phyloP scores from a whole-genome alignment of 2,888 invertebrate species.

The Odontomyia ornata region DNA sequence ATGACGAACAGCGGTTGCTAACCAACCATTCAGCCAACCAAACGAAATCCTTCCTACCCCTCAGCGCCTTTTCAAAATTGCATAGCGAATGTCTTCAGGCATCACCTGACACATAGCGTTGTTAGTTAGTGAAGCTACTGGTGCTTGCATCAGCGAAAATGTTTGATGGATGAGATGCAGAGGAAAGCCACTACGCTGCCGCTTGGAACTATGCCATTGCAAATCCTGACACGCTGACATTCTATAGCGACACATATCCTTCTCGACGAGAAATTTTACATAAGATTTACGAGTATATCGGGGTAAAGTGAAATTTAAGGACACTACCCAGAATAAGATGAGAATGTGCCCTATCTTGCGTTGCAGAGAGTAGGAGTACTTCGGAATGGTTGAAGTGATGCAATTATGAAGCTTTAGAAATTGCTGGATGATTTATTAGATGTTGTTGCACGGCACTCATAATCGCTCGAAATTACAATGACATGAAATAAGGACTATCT shows the following conservation, averaged over 20 bases:
- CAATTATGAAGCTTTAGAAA: neutral
- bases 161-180: slow-evolving; percentile 41
- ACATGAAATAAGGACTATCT: too few species aligned
- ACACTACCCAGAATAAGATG: slow-evolving; percentile 19
- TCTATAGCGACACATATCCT: slow-evolving; percentile 23
- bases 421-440: slow-evolving; percentile 11
- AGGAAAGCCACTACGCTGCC: slow-evolving; percentile 21
- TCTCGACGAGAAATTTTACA: slow-evolving; percentile 14
- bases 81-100: slow-evolving; percentile 17
- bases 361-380: neutral
- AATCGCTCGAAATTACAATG: neutral
- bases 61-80: neutral
- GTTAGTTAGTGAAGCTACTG: neutral
- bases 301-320: slow-evolving; percentile 7
- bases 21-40: neutral
- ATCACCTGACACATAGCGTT: neutral
- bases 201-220: slow-evolving; percentile 20
- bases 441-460: neutral
- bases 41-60: too few species aligned
- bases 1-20: slow-evolving; percentile 15
- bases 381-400: neutral
- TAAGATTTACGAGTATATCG: slow-evolving; percentile 28
- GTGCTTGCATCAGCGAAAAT: slow-evolving; percentile 28
- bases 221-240: slow-evolving; percentile 37
- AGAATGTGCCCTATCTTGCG: neutral